Conservation (phyloP, 2,113 vertebrate species). For the Maccullochella peelii region DNA sequence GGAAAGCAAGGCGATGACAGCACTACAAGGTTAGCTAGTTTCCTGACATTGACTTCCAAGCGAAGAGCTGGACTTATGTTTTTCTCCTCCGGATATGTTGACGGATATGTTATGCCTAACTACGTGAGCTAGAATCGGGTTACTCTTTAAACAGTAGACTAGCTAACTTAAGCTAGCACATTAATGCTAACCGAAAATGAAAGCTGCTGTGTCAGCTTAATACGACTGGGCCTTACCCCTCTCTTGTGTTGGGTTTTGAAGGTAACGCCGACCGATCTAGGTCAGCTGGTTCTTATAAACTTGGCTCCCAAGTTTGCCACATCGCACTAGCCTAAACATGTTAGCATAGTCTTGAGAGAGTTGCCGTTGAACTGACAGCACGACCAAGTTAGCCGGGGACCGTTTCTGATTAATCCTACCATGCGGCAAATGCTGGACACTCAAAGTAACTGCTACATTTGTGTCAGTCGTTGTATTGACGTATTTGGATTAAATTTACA, state of each 20-base stretch:
- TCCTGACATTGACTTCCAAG: background rate
- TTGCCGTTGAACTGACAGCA: slow-evolving; percentile 20
- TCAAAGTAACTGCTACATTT: background rate
- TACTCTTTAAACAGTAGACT: slow-evolving; percentile 32
- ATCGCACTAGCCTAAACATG: slow-evolving; percentile 16
- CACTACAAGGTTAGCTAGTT: slow-evolving; percentile 66
- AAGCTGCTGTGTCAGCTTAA: slow-evolving; percentile 76
- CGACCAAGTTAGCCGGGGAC: slow-evolving; percentile 44
- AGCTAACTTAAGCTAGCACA: slow-evolving; percentile 75
- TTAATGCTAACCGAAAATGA: slow-evolving; percentile 75
- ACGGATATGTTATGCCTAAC: background rate
- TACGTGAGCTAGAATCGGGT: slow-evolving; percentile 20
- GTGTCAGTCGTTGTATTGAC: background rate
- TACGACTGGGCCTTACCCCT: slow-evolving; percentile 37
- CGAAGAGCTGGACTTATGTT: background rate
- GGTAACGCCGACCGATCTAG: background rate
- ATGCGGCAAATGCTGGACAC: slow-evolving; percentile 57
- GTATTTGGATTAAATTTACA: background rate
- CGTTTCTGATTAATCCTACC: slow-evolving; percentile 29
- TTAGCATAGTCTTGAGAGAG: slow-evolving; percentile 26
- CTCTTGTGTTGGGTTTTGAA: slow-evolving; percentile 15
- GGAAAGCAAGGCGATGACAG: slow-evolving; percentile 64
- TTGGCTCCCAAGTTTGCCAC: slow-evolving; percentile 36
- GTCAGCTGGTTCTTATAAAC: background rate
- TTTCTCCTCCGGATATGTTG: background rate